phyloP scores from a whole-genome alignment of 2,888 invertebrate species.

The Protodeltote pygarga region DNA sequence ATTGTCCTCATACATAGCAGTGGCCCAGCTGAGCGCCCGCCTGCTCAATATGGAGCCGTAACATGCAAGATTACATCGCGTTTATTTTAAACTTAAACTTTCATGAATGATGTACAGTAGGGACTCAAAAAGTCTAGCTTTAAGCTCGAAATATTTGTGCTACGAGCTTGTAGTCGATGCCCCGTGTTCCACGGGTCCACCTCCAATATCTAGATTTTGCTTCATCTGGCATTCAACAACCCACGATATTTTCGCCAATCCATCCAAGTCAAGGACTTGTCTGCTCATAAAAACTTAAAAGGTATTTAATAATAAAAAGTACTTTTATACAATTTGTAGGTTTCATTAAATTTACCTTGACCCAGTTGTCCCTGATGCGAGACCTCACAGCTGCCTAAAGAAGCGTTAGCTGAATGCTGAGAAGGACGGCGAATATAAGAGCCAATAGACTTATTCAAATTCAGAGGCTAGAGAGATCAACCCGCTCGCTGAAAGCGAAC shows the following conservation, averaged over 20 bases:
- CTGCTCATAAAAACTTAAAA: not conserved
- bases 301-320: slow-evolving; percentile 22
- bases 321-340: slow-evolving; percentile 14
- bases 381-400: slow-evolving; percentile 2
- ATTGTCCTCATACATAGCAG: slow-evolving; percentile 5
- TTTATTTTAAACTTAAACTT: slow-evolving; percentile 6
- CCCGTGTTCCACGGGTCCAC: too few species aligned
- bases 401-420: slow-evolving; percentile 20
- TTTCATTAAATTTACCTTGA: slow-evolving; percentile 27
- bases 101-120: not conserved
- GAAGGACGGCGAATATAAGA: slow-evolving; percentile 17
- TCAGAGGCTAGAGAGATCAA: too few species aligned
- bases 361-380: slow-evolving; percentile 3
- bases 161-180: too few species aligned
- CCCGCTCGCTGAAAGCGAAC: too few species aligned
- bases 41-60: slow-evolving; percentile 11
- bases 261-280: too few species aligned
- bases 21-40: slow-evolving; percentile 1
- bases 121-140: not conserved
- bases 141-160: too few species aligned
- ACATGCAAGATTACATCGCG: slow-evolving; percentile 9
- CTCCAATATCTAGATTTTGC: too few species aligned
- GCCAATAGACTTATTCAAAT: slow-evolving; percentile 3
- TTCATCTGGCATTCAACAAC: too few species aligned
- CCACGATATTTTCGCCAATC: too few species aligned